These are phyloP conservation scores for Silurus glanis DNA, from an alignment of 2,113 vertebrate species.

Conservation along the genomic window DNA sequence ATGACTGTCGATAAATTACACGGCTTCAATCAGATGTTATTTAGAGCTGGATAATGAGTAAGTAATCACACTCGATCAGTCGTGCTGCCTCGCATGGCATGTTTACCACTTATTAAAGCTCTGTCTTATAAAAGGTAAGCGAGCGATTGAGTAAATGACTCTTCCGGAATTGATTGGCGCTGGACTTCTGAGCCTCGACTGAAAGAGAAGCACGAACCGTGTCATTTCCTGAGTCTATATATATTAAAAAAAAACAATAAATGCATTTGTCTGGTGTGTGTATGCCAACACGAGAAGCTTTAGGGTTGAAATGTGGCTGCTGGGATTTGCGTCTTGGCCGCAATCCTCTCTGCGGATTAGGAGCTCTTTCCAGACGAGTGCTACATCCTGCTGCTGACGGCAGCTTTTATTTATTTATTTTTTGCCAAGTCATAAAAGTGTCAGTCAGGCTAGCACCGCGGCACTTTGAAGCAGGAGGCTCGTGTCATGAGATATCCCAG, in stretches of 20 bases:
- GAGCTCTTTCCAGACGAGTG: slow-evolving; percentile 38
- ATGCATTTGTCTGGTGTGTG: slow-evolving; percentile 10
- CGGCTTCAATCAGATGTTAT: slow-evolving; percentile 44
- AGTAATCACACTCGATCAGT: slow-evolving; percentile 47
- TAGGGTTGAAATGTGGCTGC: slow-evolving; percentile 36
- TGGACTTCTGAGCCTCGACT: not conserved
- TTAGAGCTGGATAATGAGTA: slow-evolving; percentile 39
- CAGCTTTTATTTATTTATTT: slow-evolving; percentile 42
- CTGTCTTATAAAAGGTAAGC: slow-evolving; percentile 38
- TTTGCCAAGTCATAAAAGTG: slow-evolving; percentile 55
- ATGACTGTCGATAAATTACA: slow-evolving; percentile 35
- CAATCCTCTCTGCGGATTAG: slow-evolving; percentile 41
- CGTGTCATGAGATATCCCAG: slow-evolving; percentile 45
- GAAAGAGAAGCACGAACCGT: not conserved
- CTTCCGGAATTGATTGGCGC: slow-evolving; percentile 16
- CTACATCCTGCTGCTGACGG: slow-evolving; percentile 42
- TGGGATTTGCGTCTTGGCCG: slow-evolving; percentile 38
- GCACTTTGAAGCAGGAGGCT: slow-evolving; percentile 46
- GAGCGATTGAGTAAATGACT: slow-evolving; percentile 19
- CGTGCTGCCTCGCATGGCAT: slow-evolving; percentile 27
- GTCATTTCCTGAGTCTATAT: not conserved
- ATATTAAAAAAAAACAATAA: not conserved
- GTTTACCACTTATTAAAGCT: slow-evolving; percentile 33
- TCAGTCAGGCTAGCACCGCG: slow-evolving; percentile 15
- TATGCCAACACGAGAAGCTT: slow-evolving; percentile 32